Evolutionary conservation across 92 coral and sea anemone genomes (phyloP), one percentile per base, ranked within the genome.

Genomic region (Heliopora coerulea): DNA sequence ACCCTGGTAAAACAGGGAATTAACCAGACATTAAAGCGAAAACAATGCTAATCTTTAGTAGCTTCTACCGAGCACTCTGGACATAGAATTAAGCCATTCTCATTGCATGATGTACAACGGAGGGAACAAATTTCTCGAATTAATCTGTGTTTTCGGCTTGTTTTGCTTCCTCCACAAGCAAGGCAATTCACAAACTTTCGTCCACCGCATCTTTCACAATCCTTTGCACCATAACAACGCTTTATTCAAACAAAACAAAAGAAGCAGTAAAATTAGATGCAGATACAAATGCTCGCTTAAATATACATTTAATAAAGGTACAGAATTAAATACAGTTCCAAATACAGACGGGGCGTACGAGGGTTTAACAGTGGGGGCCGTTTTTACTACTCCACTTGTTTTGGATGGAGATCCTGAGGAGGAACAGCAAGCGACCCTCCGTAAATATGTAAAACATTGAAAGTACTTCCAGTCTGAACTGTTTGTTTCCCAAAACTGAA

Each of bases 141-240:
- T 66, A 92, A 83, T 59, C 97, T 86, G 72, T 88, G 88, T 77
- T 75, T 87, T 29, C 97, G 79, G 37, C 92, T 82, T 59, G 87
- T 85, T 80, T 89, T 92, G 80, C 97, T 92, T 28, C 97, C 97
- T 28, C 83, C 85, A 65, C 97, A 92, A 24, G 84, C 69, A 9
- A 80, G 39, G 57, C 96, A 92, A 84, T 92, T 92, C 0, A 92
- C 79, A 66, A 84, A 89, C 20, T 85, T 83, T n/a, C 82, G 88
- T 0, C 96, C 97, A n/a, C 97, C 97, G 75, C 97, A 92, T 23
- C 83, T 78, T 40, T 77, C 80, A 21, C 97, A 92, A 42, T 80
- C 88, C 30, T 62, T 49, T 33, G 75, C 65, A 42, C 69, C 75
- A 64, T 78, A 60, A 78, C 78, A 79, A 88, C 86, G 78, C 50